Base-by-base conservation (phyloP, 2,113 vertebrate genomes). In the Brachyistius frenatus region DNA sequence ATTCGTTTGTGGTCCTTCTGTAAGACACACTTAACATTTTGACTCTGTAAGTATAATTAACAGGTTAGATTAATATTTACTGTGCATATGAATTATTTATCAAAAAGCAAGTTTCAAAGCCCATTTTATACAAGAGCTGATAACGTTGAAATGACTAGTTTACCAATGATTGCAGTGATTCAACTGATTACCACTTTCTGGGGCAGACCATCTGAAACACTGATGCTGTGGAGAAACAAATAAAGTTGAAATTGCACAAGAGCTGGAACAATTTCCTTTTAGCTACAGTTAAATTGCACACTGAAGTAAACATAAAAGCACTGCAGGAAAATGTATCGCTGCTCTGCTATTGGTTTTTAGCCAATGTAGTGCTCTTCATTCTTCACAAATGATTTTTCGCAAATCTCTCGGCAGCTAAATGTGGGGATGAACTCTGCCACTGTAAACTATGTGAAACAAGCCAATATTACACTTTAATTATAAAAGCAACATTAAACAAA, bases 41-140 rank as follows among this genome's bases (percentile, higher is more conserved):
- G 32, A 32, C 10, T 56, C 60, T 55, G 52, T 56, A 54, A 11
- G 54, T 56, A 50, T 68, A 75, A 85, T 62, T 35, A 87, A 83
- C 62, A 33, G 44, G 67, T 36, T 31, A 56, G 78, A 73, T 66
- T 64, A 57, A 80, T 78, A 84, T 84, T 71, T 82, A 55, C 71
- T 69, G 58, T 64, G 68, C 66, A 58, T 32, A 82, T 88, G 60
- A 90, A 89, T 82, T 50, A 87, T 91, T 91, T 66, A 88, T 88
- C 78, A 86, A 88, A 88, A 76, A 37, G 56, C 57, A 71, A 7
- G 30, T 72, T 81, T 86, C 87, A 89, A 89, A 89, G 69, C 33
- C 35, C 66, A 54, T 55, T 74, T 53, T 55, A 32, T 44, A 65
- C 36, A 60, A 60, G 39, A 66, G 57, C 53, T 64, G 65, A 67